A percentile compares a stretch with the other conserved stretches of the same genome.
Evolutionary conservation across 2,113 vertebrate genomes (phyloP).

Genomic region (Ceyx margarethae): DNA sequence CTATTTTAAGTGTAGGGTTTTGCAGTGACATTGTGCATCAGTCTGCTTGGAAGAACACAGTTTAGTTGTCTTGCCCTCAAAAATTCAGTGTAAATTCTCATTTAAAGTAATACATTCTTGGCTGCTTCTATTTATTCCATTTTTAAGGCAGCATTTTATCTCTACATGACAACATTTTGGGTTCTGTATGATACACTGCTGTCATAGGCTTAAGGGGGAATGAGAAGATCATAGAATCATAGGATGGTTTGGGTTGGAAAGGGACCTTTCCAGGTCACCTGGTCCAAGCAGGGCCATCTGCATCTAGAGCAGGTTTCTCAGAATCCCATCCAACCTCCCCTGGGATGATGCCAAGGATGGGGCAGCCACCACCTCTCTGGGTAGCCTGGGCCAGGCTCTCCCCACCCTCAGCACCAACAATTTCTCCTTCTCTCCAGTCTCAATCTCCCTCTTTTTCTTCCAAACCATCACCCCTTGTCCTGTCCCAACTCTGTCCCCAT

Average conservation of each 20-base stretch:
- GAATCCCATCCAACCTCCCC: not conserved
- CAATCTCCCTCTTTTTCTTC: not conserved
- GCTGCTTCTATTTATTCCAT: not conserved
- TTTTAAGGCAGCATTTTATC: not conserved
- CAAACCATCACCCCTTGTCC: not conserved
- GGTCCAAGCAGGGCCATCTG: not conserved
- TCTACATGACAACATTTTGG: not conserved
- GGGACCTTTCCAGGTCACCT: not conserved
- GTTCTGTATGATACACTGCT: accelerated
- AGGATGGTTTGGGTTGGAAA: not conserved
- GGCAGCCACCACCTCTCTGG: not conserved
- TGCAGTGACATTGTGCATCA: not conserved
- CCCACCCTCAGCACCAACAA: not conserved
- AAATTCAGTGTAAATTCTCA: not conserved
- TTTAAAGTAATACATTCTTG: not conserved
- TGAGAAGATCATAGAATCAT: not conserved
- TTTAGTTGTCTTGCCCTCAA: not conserved
- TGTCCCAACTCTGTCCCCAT: not conserved
- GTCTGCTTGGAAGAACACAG: not conserved
- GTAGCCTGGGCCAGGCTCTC: not conserved
- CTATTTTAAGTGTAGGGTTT: not conserved
- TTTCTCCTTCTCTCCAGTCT: not conserved
- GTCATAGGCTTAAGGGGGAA: not conserved
- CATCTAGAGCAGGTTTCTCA: not conserved
- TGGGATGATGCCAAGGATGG: not conserved